These are phyloP conservation scores for Antheraea pernyi DNA, from an alignment of 1,140 invertebrate species.

Conservation along the genomic window DNA sequence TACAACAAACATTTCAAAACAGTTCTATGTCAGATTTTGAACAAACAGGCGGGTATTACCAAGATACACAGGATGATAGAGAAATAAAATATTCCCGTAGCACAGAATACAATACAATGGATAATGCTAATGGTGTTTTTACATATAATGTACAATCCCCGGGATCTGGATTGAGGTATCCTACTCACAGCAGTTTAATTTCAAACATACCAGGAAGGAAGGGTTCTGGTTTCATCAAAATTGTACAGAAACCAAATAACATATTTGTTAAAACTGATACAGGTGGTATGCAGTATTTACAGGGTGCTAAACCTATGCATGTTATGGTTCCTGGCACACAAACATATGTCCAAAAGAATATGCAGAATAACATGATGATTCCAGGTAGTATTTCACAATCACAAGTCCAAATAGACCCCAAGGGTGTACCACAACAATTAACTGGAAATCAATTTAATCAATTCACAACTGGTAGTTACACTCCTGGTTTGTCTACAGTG, in stretches of 20 bases:
- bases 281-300: constrained; percentile 61
- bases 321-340: constrained; percentile 62
- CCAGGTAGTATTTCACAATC: constrained; percentile 41
- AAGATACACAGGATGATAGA: constrained; percentile 57
- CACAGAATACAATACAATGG: constrained; percentile 57
- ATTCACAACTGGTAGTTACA: constrained; percentile 47
- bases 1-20: constrained; percentile 47
- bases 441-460: constrained; percentile 48
- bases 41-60: constrained; percentile 52
- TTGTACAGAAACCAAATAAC: constrained; percentile 64
- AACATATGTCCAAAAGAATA: constrained; percentile 66
- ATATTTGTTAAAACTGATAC: constrained; percentile 62
- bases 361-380: constrained; percentile 66
- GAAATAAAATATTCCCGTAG: constrained; percentile 71
- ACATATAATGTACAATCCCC: constrained; percentile 50
- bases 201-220: constrained; percentile 36
- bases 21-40: constrained; percentile 49
- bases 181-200: constrained; percentile 28
- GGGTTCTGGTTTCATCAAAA: constrained; percentile 46
- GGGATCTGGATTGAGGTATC: constrained; percentile 39
- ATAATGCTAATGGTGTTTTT: constrained; percentile 49
- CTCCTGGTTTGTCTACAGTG: constrained; percentile 54
- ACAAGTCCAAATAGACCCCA: constrained; percentile 45
- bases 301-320: constrained; percentile 61
- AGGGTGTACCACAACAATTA: constrained; percentile 35